Conservation (phyloP, 2,888 invertebrate genomes). For the Drosophila fungiperda region DNA sequence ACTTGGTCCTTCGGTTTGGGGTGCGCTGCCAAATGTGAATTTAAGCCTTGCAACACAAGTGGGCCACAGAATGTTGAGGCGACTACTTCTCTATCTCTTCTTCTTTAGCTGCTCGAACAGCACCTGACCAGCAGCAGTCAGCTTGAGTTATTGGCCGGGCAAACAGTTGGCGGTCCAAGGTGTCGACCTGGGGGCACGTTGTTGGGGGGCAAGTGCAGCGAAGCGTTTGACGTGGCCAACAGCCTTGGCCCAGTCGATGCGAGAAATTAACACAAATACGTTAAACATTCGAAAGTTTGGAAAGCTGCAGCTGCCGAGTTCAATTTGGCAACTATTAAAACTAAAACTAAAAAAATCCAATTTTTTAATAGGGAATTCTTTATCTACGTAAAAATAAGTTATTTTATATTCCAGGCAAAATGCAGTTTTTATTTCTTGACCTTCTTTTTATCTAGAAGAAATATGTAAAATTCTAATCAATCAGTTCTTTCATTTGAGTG, state of each 20-base stretch:
- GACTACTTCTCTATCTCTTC: not conserved
- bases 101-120: not conserved
- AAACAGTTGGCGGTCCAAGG: slow-evolving; percentile 42
- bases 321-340: not conserved
- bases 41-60: slow-evolving; percentile 44
- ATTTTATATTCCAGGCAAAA: not conserved
- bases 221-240: slow-evolving; percentile 47
- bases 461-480: not conserved
- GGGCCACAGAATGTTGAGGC: not conserved
- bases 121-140: slow-evolving; percentile 27
- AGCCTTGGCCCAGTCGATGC: slow-evolving; percentile 40
- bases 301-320: not conserved
- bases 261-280: slow-evolving; percentile 31
- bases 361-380: not conserved
- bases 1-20: slow-evolving; percentile 62
- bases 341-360: not conserved
- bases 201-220: slow-evolving; percentile 52
- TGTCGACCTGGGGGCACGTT: slow-evolving; percentile 26
- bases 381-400: not conserved
- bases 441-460: too few relatives aligned
- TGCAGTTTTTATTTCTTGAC: not conserved
- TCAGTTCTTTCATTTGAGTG: not conserved
- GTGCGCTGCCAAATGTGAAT: slow-evolving; percentile 46
- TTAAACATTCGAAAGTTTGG: not conserved
- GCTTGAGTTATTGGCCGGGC: slow-evolving; percentile 53